A percentile compares a stretch with the other conserved stretches of the same genome.
phyloP scores from a whole-genome alignment of 2,888 invertebrate species.

The Lasioglossum marginatum region DNA sequence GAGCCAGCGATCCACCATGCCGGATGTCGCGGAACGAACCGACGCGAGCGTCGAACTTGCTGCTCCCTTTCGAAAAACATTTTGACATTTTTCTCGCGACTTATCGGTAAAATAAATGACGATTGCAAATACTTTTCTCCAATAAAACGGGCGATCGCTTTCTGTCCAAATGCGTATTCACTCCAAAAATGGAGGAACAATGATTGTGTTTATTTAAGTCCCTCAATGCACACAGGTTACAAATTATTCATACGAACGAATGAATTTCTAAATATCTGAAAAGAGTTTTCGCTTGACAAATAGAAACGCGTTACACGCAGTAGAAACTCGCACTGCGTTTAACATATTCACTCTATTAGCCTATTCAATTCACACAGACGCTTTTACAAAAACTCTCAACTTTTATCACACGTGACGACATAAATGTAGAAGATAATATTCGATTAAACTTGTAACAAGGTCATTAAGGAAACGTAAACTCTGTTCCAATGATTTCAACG shows the following conservation, averaged over 20 bases:
- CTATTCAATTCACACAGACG: background rate
- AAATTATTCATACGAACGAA: background rate
- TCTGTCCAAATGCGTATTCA: background rate
- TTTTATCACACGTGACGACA: background rate
- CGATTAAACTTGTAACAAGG: background rate
- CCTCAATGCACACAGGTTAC: too few species aligned
- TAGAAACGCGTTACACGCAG: background rate
- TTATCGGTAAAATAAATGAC: background rate
- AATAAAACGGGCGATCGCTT: background rate
- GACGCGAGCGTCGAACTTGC: constrained; percentile 2
- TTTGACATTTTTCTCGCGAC: background rate
- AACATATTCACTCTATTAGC: background rate
- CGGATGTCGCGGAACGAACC: constrained; percentile 26
- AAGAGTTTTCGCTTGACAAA: background rate
- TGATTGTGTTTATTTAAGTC: too few species aligned
- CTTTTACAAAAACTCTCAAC: background rate
- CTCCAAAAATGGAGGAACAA: background rate
- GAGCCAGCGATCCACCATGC: constrained; percentile 14
- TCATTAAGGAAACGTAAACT: background rate
- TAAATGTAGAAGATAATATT: background rate
- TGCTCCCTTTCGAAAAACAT: background rate
- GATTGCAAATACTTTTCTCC: background rate
- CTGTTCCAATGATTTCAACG: background rate
- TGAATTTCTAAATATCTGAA: background rate
- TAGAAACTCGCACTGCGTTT: background rate